These are phyloP conservation scores for Tricholaema leucomelas DNA, from an alignment of 2,113 vertebrate genomes.

Conservation along the genomic window DNA sequence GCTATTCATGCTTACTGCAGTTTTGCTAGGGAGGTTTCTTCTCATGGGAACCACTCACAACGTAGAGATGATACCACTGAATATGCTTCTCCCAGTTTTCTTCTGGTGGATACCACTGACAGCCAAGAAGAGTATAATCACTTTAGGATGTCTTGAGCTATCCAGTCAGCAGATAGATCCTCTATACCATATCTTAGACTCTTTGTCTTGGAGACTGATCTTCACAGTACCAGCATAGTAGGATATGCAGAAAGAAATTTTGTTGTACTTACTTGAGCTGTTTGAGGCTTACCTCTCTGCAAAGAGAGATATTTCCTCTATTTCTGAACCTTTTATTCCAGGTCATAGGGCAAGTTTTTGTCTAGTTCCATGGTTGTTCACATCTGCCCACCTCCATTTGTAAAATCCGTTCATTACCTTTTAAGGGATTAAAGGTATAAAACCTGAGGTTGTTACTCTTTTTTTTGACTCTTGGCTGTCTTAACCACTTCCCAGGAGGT, in stretches of 20 bases:
- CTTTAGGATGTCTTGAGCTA: background rate
- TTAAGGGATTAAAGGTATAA: background rate
- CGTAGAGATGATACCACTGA: background rate
- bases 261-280: background rate
- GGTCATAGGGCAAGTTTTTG: background rate
- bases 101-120: background rate
- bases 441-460: background rate
- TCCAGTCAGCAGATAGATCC: background rate
- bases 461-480: background rate
- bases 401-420: background rate
- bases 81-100: background rate
- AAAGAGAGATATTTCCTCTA: background rate
- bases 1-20: background rate
- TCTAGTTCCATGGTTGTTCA: background rate
- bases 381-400: background rate
- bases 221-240: background rate
- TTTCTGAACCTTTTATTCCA: background rate
- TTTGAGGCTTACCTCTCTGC: background rate
- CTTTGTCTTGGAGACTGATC: background rate
- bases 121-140: background rate
- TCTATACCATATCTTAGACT: background rate
- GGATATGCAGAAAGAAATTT: background rate
- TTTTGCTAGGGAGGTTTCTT: background rate
- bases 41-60: background rate
- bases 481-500: background rate